Evolutionary conservation across 2,888 invertebrate species (phyloP), one percentile per base, ranked within the genome.

Genomic region (Amphipoea lucens): DNA sequence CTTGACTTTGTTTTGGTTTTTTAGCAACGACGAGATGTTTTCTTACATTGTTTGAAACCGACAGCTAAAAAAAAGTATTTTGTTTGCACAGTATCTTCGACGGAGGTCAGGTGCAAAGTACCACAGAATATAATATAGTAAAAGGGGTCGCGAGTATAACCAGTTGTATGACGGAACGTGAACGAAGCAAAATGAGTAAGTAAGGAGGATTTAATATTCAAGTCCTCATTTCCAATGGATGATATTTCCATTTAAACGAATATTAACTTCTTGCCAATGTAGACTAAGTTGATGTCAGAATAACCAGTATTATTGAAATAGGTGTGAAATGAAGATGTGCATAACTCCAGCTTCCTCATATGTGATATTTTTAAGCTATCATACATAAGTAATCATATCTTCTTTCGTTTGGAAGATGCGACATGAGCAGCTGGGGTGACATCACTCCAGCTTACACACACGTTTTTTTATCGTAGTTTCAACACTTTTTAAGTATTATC

Each of bases 1-100:
- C 29, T 74, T 74, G 62, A 66, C 11, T 73, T 40, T 57, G 71
- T 74, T 78, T 62, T 62, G 4, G 17, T 74, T 45, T 62, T 76
- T 17, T 48, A 14, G 4, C 11, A 42, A 63, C 45, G 54, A 70
- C 20, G 17, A 20, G 17, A 77, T 68, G 48, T 79, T 82, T 70
- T n/a, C n/a, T 48, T 66, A 36, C 14, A 51, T 42, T 29, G 29
- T 75, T 62, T 54, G 45, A 54, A 54, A 9, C 6, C 5, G 57
- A n/a, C 11, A 40, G 45, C 3, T 48, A 7, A 42, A 36, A 4
- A 77, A 42, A 65, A n/a, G 12, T 11, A 4, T 51, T 54, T 51
- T 17, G 20, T 45, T 68, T 42, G 0, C 17, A n/a, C 20, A 36
- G 54, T 68, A 65, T 36, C 11, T 65, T n/a, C 2, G 2, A 20